These are phyloP conservation scores for Campylomormyrus numenius DNA, from an alignment of 2,113 vertebrate genomes.

Conservation along the genomic window DNA sequence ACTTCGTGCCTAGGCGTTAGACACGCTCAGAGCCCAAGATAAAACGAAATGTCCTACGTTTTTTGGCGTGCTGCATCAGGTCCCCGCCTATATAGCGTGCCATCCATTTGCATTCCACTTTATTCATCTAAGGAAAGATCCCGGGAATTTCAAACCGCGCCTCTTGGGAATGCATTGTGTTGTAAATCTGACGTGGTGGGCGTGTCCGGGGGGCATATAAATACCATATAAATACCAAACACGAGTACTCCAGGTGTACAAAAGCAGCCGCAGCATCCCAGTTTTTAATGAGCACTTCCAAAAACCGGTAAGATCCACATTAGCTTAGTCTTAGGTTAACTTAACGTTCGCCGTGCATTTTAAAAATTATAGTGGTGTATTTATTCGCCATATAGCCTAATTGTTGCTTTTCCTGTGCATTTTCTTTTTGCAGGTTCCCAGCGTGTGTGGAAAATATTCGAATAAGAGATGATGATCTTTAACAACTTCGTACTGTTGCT, in stretches of 20 bases:
- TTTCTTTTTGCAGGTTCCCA: not conserved
- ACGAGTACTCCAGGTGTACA: constrained; percentile 14
- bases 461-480: constrained; percentile 47
- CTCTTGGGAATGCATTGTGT: constrained; percentile 32
- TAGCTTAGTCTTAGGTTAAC: not conserved
- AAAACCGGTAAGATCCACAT: constrained; percentile 20
- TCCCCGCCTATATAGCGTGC: not conserved
- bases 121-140: constrained; percentile 6
- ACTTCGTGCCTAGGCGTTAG: not conserved
- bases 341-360: not conserved
- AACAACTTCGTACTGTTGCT: constrained; percentile 51
- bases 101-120: not conserved
- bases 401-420: not conserved
- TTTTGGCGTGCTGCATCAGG: constrained; percentile 18
- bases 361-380: not conserved
- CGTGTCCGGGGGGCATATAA: constrained; percentile 62
- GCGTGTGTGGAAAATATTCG: not conserved
- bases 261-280: constrained; percentile 13
- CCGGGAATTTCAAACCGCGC: not conserved
- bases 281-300: constrained; percentile 15
- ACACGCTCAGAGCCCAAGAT: not conserved
- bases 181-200: constrained; percentile 50
- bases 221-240: constrained; percentile 59
- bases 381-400: not conserved
- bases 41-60: not conserved